Evolutionary conservation across 2,113 vertebrate species (phyloP), one percentile per base, ranked within the genome.

Genomic region (Platycercus adscitus): DNA sequence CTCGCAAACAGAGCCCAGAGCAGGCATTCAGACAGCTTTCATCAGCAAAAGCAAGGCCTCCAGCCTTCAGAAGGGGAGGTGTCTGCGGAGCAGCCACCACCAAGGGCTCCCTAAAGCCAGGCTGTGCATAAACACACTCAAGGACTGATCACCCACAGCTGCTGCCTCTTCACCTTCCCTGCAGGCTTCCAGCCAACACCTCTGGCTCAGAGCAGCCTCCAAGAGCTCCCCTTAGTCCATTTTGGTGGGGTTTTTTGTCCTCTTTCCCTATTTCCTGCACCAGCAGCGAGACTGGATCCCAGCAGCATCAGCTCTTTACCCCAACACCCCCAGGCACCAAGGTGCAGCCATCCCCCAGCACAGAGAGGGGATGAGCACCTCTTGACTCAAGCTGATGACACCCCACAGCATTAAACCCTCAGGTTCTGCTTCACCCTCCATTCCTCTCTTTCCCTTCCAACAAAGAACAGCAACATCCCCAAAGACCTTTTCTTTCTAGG

Each of bases 221-320:
- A 46, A 25, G 47, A 49, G 5, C 43, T 47, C 10, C 33, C 12
- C 66, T 64, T 28, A 17, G 3, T 21, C 2, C 43, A 11, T 0
- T 7, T 7, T 23, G 13, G 13, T 1, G 9, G 6, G 2, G 4
- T 2, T 18, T 16, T 43, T 33, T 19, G 7, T 10, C 4, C 4
- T 26, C 10, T 50, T 20, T 56, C 63, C 24, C 24, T 17, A 2
- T 44, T 49, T 21, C 19, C 44, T 26, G 4, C 10, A n/a, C 70
- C 24, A 89, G 21, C 7, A 79, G 2, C 10, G 61, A 71, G 35
- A 31, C 37, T 20, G 4, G 52, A 18, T 9, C 21, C 13, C 43
- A 73, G 39, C 29, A 81, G 29, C 55, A 52, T 3, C n/a, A 55
- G 37, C 29, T 55, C 44, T 39, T 31, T 7, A 31, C 3, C 28